Evolutionary conservation across 2,797 vertebrate genomes (phyloP).

Genomic region (Darevskia nairensis): DNA sequence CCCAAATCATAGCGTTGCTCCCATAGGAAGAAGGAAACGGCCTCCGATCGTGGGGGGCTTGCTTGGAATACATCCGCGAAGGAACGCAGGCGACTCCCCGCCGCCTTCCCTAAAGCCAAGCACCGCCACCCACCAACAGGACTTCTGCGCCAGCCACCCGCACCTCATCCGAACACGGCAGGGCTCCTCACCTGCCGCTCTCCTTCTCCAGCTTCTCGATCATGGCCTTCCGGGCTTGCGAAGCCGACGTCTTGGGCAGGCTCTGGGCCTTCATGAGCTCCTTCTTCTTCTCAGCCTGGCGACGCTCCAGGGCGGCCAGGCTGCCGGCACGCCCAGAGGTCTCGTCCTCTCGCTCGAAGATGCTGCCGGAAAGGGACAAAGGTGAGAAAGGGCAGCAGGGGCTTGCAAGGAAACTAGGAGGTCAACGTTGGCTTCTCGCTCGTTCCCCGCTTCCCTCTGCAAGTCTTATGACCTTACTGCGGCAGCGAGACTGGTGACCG

Average conservation of each 20-base stretch:
- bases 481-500: no score
- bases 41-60: not conserved
- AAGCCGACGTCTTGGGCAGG: slow-evolving; percentile 91
- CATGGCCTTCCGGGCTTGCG: slow-evolving; percentile 94
- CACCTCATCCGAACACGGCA: fast-evolving
- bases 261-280: slow-evolving; percentile 95
- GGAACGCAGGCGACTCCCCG: not conserved
- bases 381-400: no score
- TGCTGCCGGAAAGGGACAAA: slow-evolving; percentile 73
- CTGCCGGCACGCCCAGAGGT: slow-evolving; percentile 79
- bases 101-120: no score
- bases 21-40: not conserved
- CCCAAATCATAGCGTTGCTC: not conserved
- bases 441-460: no score
- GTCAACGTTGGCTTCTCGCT: no score
- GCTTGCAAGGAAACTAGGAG: not conserved
- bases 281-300: slow-evolving; percentile 91
- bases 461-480: no score
- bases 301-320: slow-evolving; percentile 85
- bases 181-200: slow-evolving; percentile 74
- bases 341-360: slow-evolving; percentile 94
- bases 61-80: not conserved
- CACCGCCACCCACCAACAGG: no score
- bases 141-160: no score
- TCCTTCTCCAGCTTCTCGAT: slow-evolving; percentile 96